Percentiles rank a stretch among this genome's conserved stretches.
Evolutionary conservation across 2,888 invertebrate genomes (phyloP).

Genomic region (Drosophila nigritarsus): DNA sequence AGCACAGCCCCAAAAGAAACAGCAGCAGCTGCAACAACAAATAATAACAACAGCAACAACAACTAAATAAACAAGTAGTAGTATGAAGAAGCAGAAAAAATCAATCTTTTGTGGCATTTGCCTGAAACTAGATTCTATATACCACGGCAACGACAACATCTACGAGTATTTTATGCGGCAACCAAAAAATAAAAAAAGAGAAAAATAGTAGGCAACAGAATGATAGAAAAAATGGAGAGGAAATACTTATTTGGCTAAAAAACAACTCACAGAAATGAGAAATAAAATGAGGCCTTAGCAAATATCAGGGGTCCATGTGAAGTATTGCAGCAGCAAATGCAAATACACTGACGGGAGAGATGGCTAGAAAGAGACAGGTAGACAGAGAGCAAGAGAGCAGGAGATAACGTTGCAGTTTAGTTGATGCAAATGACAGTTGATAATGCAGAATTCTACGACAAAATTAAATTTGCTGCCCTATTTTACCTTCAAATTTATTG

Average conservation of each 20-base stretch:
- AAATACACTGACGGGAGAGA: background rate
- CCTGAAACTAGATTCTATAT: constrained; percentile 70
- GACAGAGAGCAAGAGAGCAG: background rate
- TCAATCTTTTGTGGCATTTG: constrained; percentile 78
- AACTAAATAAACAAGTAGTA: constrained; percentile 44
- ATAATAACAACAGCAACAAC: constrained; percentile 43
- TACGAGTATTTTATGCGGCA: constrained; percentile 62
- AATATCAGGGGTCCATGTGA: constrained; percentile 56
- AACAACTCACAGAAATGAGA: constrained; percentile 37
- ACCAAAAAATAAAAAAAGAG: constrained; percentile 27
- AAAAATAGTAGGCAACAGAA: constrained; percentile 25
- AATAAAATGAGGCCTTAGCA: constrained; percentile 67
- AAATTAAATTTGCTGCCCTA: background rate
- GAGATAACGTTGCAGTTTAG: constrained; percentile 15
- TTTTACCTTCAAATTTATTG: background rate
- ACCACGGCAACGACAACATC: constrained; percentile 51
- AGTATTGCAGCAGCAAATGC: constrained; percentile 33
- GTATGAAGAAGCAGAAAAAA: constrained; percentile 50
- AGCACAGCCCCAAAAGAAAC: constrained; percentile 41
- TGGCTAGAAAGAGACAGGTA: background rate
- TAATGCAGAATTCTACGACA: constrained; percentile 14
- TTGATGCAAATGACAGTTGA: constrained; percentile 27
- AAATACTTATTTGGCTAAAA: constrained; percentile 17
- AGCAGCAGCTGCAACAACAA: constrained; percentile 35
- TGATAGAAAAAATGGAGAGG: background rate